Evolutionary conservation across 2,797 vertebrate species (phyloP).

Genomic region (Coranthus polyacanthus): DNA sequence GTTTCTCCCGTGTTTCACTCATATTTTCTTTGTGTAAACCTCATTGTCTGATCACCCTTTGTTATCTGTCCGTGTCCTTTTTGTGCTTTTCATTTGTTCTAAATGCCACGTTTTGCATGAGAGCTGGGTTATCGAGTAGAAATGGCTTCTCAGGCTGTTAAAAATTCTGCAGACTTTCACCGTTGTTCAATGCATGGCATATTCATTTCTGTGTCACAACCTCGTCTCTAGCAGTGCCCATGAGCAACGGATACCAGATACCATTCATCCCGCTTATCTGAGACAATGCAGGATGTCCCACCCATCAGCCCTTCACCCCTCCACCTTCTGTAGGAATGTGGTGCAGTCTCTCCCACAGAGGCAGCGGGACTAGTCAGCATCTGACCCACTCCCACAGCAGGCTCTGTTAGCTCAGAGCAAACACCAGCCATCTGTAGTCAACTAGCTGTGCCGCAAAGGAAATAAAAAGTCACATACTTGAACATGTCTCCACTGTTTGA

Average conservation of each 20-base stretch:
- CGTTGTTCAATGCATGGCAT: conserved; percentile 48
- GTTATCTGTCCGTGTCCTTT: conserved; percentile 28
- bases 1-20: conserved; percentile 39
- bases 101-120: conserved; percentile 71
- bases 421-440: conserved; percentile 75
- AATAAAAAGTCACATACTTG: conserved; percentile 71
- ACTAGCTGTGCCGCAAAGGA: conserved; percentile 62
- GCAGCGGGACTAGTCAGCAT: conserved; percentile 63
- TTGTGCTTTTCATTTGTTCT: conserved; percentile 47
- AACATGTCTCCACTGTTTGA: conserved; percentile 71
- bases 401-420: conserved; percentile 78
- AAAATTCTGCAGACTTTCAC: conserved; percentile 38
- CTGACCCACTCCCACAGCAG: conserved; percentile 71
- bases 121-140: conserved; percentile 38
- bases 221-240: conserved; percentile 21
- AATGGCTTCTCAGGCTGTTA: conserved; percentile 33
- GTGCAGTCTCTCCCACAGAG: conserved; percentile 66
- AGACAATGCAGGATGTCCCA: conserved; percentile 51
- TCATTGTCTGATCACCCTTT: conserved; percentile 50
- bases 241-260: conserved; percentile 15
- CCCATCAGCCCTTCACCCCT: conserved; percentile 44
- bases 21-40: conserved; percentile 42
- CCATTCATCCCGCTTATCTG: conserved; percentile 49
- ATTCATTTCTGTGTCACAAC: conserved; percentile 32
- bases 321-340: conserved; percentile 78